phyloP scores from a whole-genome alignment of 2,113 vertebrate genomes.

The Pterocles gutturalis region DNA sequence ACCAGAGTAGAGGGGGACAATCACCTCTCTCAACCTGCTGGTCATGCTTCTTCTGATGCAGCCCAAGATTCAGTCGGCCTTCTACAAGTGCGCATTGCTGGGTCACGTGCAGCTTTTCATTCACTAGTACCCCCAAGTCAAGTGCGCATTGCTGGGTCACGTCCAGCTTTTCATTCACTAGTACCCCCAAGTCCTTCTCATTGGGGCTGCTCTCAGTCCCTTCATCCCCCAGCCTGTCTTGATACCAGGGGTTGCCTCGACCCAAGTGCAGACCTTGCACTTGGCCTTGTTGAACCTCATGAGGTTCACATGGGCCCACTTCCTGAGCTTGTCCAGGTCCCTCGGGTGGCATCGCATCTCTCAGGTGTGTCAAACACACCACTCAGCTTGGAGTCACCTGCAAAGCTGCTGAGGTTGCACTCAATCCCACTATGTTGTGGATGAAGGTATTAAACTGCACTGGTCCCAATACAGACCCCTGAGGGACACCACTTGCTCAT shows the following conservation, averaged over 20 bases:
- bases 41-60: too few relatives aligned
- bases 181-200: background rate
- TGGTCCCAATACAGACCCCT: background rate
- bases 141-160: too few relatives aligned
- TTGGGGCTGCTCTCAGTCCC: background rate
- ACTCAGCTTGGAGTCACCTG: background rate
- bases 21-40: background rate
- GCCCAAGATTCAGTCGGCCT: background rate
- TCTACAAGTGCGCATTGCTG: too few relatives aligned
- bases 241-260: background rate
- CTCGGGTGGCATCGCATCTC: background rate
- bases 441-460: background rate
- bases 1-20: too few relatives aligned
- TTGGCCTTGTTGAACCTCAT: background rate
- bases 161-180: too few relatives aligned
- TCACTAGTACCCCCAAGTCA: too few relatives aligned
- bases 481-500: background rate
- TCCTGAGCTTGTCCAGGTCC: background rate
- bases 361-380: background rate
- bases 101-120: too few relatives aligned
- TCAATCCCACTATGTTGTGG: background rate
- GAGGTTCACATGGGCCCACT: background rate
- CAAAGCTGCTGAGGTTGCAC: background rate
- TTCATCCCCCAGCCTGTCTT: too few relatives aligned
- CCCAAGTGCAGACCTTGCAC: background rate